Percentiles rank a stretch among this genome's conserved stretches.
Evolutionary conservation across 1,140 invertebrate species (phyloP).

Genomic region (Capitella teleta): DNA sequence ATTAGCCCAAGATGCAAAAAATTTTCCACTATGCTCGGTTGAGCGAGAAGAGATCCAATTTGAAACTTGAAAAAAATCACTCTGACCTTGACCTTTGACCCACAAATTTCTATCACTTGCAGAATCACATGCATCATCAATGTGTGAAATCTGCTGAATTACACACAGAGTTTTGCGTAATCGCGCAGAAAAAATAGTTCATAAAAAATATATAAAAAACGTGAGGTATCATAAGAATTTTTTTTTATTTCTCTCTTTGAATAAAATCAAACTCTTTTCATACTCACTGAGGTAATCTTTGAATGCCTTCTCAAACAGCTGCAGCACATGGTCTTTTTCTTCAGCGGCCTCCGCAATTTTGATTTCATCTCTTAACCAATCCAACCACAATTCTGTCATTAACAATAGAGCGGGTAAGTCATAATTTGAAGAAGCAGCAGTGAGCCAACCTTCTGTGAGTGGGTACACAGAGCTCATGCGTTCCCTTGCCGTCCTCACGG

Average conservation of each 20-base stretch:
- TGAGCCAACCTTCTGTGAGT: neutral
- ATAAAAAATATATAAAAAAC: neutral
- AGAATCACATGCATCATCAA: too few species aligned
- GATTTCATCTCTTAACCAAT: slow-evolving; percentile 1
- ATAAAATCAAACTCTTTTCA: neutral
- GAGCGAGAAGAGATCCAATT: too few species aligned
- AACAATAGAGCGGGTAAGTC: neutral
- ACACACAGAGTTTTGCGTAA: neutral
- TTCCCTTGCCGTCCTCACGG: neutral
- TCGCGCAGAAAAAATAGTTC: neutral
- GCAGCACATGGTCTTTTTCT: neutral
- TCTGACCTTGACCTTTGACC: too few species aligned
- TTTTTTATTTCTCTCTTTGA: neutral
- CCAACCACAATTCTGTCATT: slow-evolving; percentile 4
- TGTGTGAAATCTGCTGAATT: too few species aligned
- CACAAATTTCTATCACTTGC: neutral
- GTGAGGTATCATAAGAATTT: neutral
- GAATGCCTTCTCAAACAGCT: slow-evolving; percentile 1
- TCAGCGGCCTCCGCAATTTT: neutral
- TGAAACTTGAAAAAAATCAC: too few species aligned
- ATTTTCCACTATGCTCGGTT: too few species aligned
- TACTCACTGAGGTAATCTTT: slow-evolving; percentile 2
- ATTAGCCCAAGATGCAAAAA: too few species aligned
- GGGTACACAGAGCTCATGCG: neutral
- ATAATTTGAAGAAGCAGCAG: neutral